Conservation (phyloP, 2,888 invertebrate genomes). For the Prostheceraeus crozeri region DNA sequence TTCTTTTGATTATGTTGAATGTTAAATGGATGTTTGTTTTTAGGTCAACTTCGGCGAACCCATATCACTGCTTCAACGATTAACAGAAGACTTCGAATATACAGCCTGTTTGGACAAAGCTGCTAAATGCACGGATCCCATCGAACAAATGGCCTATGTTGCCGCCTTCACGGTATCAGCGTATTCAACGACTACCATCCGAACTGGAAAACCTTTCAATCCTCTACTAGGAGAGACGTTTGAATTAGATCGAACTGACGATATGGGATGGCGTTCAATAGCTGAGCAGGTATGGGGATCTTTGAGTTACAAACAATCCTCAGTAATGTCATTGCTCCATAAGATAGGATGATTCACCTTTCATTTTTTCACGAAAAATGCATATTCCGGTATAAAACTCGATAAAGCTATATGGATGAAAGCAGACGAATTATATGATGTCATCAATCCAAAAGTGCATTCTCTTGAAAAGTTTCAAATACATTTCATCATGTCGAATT, state of each 20-base stretch:
- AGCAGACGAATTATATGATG: too few species aligned
- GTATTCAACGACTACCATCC: constrained; percentile 58
- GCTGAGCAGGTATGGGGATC: constrained; percentile 76
- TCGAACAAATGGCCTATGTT: constrained; percentile 85
- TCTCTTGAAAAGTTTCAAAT: too few species aligned
- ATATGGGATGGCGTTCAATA: constrained; percentile 88
- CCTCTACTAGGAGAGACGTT: constrained; percentile 90
- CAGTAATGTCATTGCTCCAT: too few species aligned
- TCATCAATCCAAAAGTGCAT: too few species aligned
- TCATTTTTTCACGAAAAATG: too few species aligned
- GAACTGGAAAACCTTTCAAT: constrained; percentile 95
- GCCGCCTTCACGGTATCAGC: constrained; percentile 81
- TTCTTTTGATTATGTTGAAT: neutral
- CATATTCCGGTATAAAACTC: too few species aligned
- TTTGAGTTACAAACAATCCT: too few species aligned
- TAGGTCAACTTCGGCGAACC: constrained; percentile 94
- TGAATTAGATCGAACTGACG: constrained; percentile 88
- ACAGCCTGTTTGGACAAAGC: constrained; percentile 79
- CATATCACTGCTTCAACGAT: constrained; percentile 89
- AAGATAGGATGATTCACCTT: too few species aligned
- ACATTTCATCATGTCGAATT: too few species aligned
- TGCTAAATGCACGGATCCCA: constrained; percentile 68
- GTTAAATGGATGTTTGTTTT: constrained; percentile 65
- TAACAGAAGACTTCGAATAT: constrained; percentile 97
- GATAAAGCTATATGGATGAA: too few species aligned